A percentile compares a stretch with the other conserved stretches of the same genome.
Conservation (phyloP, 2,888 invertebrate species). For the Clivina fossor region DNA sequence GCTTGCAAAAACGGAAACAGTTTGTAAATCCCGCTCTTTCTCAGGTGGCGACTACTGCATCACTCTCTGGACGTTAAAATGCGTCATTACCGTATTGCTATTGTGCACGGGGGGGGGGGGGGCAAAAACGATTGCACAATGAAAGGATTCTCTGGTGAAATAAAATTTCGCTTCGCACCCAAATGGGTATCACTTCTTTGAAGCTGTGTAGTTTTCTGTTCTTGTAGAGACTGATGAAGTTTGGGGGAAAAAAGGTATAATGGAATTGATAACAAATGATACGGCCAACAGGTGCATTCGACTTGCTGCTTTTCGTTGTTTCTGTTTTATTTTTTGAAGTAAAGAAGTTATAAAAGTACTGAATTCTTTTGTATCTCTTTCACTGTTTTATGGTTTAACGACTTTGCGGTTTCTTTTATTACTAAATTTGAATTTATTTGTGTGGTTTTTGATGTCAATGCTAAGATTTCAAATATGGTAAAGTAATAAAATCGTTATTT, state of each 20-base stretch:
- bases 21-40: constrained; percentile 26
- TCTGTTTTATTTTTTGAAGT: constrained; percentile 7
- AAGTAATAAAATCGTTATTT: too few relatives aligned
- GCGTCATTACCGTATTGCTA: constrained; percentile 23
- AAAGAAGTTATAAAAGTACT: neutral
- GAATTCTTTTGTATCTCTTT: too few relatives aligned
- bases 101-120: too few relatives aligned
- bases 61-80: constrained; percentile 1
- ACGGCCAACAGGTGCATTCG: constrained; percentile 31
- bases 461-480: too few relatives aligned
- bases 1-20: constrained; percentile 6
- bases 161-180: constrained; percentile 22
- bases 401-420: too few relatives aligned
- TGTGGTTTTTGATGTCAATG: too few relatives aligned
- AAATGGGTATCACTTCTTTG: constrained; percentile 8
- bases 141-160: constrained; percentile 30
- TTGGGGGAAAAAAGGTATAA: constrained; percentile 4
- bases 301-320: constrained; percentile 17
- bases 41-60: constrained; percentile 10
- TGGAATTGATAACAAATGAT: constrained; percentile 33
- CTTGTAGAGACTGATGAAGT: constrained; percentile 6
- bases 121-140: too few relatives aligned
- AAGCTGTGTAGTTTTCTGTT: neutral
- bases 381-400: too few relatives aligned
- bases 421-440: too few relatives aligned